A percentile compares a stretch with the other conserved stretches of the same genome.
These are phyloP conservation scores for Osmerus mordax DNA, from an alignment of 2,113 vertebrate species.

Conservation along the genomic window DNA sequence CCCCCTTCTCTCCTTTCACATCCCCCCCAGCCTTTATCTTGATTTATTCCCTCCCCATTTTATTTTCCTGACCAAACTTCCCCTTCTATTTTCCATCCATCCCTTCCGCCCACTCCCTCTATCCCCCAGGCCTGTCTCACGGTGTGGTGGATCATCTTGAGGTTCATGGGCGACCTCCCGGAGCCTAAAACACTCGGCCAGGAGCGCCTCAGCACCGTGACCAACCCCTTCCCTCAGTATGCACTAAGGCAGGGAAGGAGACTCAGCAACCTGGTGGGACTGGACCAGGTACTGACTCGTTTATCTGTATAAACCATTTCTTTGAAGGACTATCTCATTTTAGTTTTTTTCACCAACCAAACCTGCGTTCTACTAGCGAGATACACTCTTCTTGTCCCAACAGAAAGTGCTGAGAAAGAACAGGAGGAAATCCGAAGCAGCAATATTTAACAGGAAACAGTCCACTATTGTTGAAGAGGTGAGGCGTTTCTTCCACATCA, in stretches of 20 bases:
- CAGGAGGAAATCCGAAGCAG: constrained; percentile 50
- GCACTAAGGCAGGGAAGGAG: constrained; percentile 45
- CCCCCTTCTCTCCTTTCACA: not conserved
- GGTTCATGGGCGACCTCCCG: constrained; percentile 91
- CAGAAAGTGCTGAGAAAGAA: constrained; percentile 69
- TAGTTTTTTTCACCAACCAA: not conserved
- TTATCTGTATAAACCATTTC: not conserved
- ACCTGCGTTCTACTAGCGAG: not conserved
- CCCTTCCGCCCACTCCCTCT: not conserved
- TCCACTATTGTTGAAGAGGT: constrained; percentile 69
- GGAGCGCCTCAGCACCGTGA: constrained; percentile 26
- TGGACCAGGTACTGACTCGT: constrained; percentile 65
- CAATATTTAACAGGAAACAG: constrained; percentile 44
- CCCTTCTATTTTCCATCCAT: not conserved
- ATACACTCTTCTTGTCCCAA: not conserved
- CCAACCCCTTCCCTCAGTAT: constrained; percentile 25
- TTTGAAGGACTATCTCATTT: not conserved
- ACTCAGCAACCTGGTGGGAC: constrained; percentile 69
- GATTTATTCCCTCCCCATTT: not conserved
- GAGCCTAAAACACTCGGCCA: constrained; percentile 71
- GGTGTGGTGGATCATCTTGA: constrained; percentile 84
- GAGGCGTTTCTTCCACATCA: not conserved
- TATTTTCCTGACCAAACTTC: not conserved
- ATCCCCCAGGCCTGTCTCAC: constrained; percentile 78
- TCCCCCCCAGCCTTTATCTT: not conserved